A percentile compares a stretch with the other conserved stretches of the same genome.
Conservation (phyloP, 2,888 invertebrate genomes). For the Ophioninae sp. region DNA sequence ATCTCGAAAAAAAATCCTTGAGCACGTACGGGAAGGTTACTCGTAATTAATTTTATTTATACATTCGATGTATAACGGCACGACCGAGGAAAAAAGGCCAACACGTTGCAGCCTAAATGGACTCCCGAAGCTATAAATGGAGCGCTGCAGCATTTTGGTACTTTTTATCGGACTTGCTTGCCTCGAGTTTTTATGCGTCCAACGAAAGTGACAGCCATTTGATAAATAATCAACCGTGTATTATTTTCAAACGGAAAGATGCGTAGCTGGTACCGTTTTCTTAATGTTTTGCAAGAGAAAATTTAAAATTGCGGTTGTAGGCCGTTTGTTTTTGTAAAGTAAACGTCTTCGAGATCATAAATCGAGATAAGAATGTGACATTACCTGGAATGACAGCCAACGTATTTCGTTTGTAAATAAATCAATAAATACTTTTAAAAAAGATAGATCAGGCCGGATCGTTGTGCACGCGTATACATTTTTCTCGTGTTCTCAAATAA, state of each 20-base stretch:
- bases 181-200: neutral
- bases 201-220: neutral
- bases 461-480: neutral
- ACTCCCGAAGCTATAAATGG: neutral
- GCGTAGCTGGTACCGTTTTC: neutral
- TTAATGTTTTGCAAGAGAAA: neutral
- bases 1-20: neutral
- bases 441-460: neutral
- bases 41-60: slow-evolving; percentile 29
- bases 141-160: neutral
- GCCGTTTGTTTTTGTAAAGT: slow-evolving; percentile 3
- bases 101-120: neutral
- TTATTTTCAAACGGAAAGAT: neutral
- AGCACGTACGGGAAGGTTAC: neutral
- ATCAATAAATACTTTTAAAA: neutral
- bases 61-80: slow-evolving; percentile 10
- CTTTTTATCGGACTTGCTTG: neutral
- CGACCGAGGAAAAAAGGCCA: neutral
- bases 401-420: neutral
- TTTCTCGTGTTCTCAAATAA: neutral
- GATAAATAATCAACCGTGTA: neutral
- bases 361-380: neutral
- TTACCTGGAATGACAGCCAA: neutral
- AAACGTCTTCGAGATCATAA: slow-evolving; percentile 6
- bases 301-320: slow-evolving; percentile 10